A percentile compares a stretch with the other conserved stretches of the same genome.
Conservation (phyloP, 2,888 invertebrate species). For the Augiades crinisus region DNA sequence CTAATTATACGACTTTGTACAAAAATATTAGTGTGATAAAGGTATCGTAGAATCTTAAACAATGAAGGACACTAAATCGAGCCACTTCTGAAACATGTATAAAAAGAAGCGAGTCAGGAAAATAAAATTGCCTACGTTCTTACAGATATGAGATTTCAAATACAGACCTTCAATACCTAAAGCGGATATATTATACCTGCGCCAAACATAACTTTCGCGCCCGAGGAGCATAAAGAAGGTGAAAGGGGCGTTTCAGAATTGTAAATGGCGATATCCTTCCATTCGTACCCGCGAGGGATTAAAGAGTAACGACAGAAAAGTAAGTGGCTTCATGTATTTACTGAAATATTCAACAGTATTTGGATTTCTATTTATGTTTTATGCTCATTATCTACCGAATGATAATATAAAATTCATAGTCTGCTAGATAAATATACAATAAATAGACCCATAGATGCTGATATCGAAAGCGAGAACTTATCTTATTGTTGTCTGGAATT, state of each 20-base stretch:
- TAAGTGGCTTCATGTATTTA: conserved; percentile 10
- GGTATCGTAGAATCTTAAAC: no score
- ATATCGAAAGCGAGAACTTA: no score
- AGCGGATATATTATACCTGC: conserved; percentile 8
- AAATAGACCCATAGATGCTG: no score
- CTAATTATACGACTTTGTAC: no score
- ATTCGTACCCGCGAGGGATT: conserved; percentile 24
- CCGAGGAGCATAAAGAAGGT: conserved; percentile 28
- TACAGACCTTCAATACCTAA: conserved; percentile 11
- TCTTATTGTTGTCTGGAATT: no score
- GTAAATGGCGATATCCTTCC: conserved; percentile 30
- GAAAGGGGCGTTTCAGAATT: conserved; percentile 27
- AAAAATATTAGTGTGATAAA: no score
- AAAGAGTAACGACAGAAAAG: conserved; percentile 22
- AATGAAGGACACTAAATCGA: no score
- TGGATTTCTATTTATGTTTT: background rate
- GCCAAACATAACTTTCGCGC: conserved; percentile 29
- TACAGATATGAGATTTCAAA: conserved; percentile 14
- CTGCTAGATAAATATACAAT: no score
- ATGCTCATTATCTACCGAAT: background rate
- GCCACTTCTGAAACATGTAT: background rate
- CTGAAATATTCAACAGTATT: background rate
- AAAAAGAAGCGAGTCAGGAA: conserved; percentile 4
- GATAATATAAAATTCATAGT: no score
- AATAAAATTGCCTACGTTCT: conserved; percentile 1